These are phyloP conservation scores for Prosapia bicincta DNA, from an alignment of 2,888 invertebrate genomes.

Conservation along the genomic window DNA sequence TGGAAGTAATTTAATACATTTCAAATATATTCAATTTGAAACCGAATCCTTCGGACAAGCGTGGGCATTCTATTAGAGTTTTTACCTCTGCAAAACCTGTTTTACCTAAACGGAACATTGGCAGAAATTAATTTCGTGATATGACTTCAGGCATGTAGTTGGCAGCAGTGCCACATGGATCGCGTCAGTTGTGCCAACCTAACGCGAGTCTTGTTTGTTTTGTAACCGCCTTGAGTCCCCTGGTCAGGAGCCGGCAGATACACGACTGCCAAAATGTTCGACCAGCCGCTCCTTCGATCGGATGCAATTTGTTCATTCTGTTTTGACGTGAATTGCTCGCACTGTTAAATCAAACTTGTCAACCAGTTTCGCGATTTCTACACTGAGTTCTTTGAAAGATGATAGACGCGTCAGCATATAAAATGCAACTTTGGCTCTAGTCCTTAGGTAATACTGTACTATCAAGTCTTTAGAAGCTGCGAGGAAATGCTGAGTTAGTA, in stretches of 20 bases:
- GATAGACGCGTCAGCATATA: too few species aligned
- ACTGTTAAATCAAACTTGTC: background rate
- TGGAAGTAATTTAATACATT: too few species aligned
- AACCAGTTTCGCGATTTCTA: background rate
- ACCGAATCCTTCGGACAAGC: too few species aligned
- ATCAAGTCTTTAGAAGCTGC: too few species aligned
- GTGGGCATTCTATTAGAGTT: background rate
- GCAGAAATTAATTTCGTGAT: background rate
- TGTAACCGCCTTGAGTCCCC: background rate
- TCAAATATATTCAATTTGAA: too few species aligned
- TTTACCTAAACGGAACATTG: background rate
- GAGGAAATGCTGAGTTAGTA: too few species aligned
- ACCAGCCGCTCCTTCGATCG: background rate
- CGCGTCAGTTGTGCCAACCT: background rate
- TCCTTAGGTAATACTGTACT: too few species aligned
- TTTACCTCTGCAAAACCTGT: background rate
- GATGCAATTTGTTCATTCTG: background rate
- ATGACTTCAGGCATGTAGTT: background rate
- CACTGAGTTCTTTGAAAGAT: background rate
- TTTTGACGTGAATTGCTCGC: background rate
- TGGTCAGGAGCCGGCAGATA: background rate
- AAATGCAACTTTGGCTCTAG: too few species aligned
- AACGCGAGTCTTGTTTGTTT: background rate
- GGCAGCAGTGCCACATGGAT: background rate
- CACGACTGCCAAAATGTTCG: background rate